Base-by-base conservation (phyloP, 2,888 invertebrate genomes). In the Bibio marci region DNA sequence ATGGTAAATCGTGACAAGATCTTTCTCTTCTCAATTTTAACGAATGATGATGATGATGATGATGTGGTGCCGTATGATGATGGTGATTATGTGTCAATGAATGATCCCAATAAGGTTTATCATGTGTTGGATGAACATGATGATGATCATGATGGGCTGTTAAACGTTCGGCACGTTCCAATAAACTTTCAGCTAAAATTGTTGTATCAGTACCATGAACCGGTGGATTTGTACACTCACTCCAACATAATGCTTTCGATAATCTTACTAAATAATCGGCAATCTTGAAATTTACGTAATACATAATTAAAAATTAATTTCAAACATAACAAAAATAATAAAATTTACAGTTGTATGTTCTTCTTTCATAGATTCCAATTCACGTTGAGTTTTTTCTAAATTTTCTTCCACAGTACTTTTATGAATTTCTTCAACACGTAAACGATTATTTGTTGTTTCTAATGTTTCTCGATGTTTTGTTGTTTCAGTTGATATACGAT, bases 221-320 rank as follows among this genome's bases (percentile, higher is more conserved):
- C 0, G 63, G 60, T 2, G 60, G 59, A 0, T 55, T 50, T 2
- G 56, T 50, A 39, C 61, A 62, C 38, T 61, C 62, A 36, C 54
- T 53, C 55, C 57, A 62, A 38, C 52, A 83, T 57, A 92, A 70
- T 30, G 81, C 79, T 51, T 80, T 71, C 45, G 82, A 80, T 44
- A 92, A 63, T 41, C 82, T 73, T 54, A 88, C 86, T 57, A 92
- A 65, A 62, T 85, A 87, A 50, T 79, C 76, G 56, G 80, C 72
- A 51, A 85, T 77, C 80, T 80, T 60, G 50, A 66, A 65, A n/a
- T n/a, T n/a, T n/a, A n/a, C n/a, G n/a, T n/a, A n/a, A n/a, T n/a
- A 38, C 48, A 56, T 51, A 44, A 50, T 46, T 44, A 39, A 44
- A n/a, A 27, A 22, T 19, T 30, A 14, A 30, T n/a, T n/a, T 30